These are phyloP conservation scores for Apogon hyalosoma DNA, from an alignment of 2,797 vertebrate genomes.

Conservation along the genomic window DNA sequence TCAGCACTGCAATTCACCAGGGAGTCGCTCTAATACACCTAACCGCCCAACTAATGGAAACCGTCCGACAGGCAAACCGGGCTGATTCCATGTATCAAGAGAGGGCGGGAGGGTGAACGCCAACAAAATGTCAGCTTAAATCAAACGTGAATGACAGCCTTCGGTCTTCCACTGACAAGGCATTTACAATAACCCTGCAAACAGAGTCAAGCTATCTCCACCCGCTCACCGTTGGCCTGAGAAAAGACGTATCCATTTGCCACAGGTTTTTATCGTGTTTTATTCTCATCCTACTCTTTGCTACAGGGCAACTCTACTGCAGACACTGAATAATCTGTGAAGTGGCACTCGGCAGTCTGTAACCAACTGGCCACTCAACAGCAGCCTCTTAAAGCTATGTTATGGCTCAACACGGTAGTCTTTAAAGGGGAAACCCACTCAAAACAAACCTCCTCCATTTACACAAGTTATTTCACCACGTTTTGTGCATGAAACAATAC, in stretches of 20 bases:
- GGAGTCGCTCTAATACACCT: conserved; percentile 61
- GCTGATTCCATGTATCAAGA: conserved; percentile 50
- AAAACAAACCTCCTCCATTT: conserved; percentile 1
- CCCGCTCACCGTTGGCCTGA: conserved; percentile 2
- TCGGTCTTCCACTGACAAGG: conserved; percentile 38
- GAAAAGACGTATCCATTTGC: conserved; percentile 38
- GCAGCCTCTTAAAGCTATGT: conserved; percentile 52
- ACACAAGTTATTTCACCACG: not conserved
- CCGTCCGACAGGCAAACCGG: conserved; percentile 52
- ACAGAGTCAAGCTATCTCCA: conserved; percentile 7
- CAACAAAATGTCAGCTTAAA: conserved; percentile 66
- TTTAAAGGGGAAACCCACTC: conserved; percentile 36
- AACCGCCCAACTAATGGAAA: conserved; percentile 64
- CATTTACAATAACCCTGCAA: conserved; percentile 31
- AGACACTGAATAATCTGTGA: conserved; percentile 64
- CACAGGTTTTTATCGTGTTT: conserved; percentile 46
- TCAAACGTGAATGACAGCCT: conserved; percentile 70
- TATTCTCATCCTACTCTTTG: conserved; percentile 56
- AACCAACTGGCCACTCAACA: conserved; percentile 58
- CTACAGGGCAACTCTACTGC: conserved; percentile 53
- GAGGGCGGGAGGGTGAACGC: conserved; percentile 34
- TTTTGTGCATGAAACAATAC: conserved; percentile 2
- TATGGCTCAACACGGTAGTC: conserved; percentile 41
- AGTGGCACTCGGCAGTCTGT: conserved; percentile 70
- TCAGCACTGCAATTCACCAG: conserved; percentile 58